Conservation (phyloP, 92 coral and sea anemone genomes). For the Heliopora coerulea region DNA sequence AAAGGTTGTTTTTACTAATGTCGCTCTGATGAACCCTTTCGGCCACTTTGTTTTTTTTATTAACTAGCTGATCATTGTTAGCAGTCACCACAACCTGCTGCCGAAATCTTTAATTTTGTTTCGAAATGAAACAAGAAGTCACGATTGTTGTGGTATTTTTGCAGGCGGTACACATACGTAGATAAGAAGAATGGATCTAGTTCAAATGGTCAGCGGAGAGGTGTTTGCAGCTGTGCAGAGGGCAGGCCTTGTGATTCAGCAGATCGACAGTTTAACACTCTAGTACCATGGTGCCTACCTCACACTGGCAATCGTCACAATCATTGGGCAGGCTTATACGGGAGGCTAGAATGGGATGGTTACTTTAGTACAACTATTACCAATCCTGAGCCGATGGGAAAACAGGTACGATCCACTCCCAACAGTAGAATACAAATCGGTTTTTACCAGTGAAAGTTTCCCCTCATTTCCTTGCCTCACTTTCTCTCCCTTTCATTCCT, state of each 20-base stretch:
- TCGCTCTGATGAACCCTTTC: too few relatives aligned
- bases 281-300: slow-evolving; percentile 99
- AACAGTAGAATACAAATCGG: neutral
- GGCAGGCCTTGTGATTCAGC: slow-evolving; percentile 91
- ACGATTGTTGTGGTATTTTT: neutral
- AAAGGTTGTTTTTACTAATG: too few relatives aligned
- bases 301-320: slow-evolving; percentile 98
- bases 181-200: slow-evolving; percentile 90
- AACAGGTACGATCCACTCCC: too few relatives aligned
- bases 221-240: slow-evolving; percentile 97
- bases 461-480: neutral
- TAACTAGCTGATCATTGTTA: too few relatives aligned
- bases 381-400: slow-evolving; percentile 99
- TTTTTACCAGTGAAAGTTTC: neutral
- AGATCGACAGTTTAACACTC: slow-evolving; percentile 91
- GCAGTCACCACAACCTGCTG: too few relatives aligned
- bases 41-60: too few relatives aligned
- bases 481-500: neutral
- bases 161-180: slow-evolving; percentile 79
- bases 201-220: slow-evolving; percentile 67
- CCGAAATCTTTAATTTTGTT: neutral
- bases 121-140: too few relatives aligned
- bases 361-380: slow-evolving; percentile 97
- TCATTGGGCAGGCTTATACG: slow-evolving; percentile 98
- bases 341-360: slow-evolving; percentile 98